Evolutionary conservation across 2,113 vertebrate species (phyloP).

Genomic region (Siniperca chuatsi): DNA sequence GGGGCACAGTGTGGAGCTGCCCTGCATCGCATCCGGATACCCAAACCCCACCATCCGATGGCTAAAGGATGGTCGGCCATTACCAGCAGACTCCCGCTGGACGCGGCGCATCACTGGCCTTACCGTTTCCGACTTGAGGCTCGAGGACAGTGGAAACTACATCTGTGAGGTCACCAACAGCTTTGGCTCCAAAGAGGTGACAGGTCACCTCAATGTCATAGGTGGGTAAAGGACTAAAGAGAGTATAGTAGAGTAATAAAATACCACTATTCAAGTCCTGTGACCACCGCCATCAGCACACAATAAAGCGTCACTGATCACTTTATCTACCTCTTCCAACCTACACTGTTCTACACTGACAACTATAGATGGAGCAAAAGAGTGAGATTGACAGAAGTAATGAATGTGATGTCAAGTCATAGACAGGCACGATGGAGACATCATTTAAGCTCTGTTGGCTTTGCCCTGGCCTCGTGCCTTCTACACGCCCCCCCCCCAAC

Average conservation of each 20-base stretch:
- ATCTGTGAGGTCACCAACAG: conserved; percentile 99
- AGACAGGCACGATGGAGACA: conserved; percentile 23
- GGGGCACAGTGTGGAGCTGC: conserved; percentile 91
- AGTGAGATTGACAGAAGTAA: conserved; percentile 30
- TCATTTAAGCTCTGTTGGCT: conserved; percentile 53
- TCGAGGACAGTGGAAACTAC: conserved; percentile 97
- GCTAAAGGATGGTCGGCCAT: conserved; percentile 95
- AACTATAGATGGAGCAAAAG: conserved; percentile 18
- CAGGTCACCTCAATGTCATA: conserved; percentile 92
- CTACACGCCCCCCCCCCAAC: neutral
- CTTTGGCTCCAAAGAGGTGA: conserved; percentile 96
- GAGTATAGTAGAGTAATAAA: neutral
- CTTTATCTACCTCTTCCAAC: neutral
- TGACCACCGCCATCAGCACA: neutral
- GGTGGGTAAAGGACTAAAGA: conserved; percentile 79
- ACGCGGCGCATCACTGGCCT: conserved; percentile 92
- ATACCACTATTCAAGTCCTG: neutral
- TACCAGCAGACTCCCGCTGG: conserved; percentile 94
- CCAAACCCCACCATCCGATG: conserved; percentile 95
- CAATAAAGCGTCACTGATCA: neutral
- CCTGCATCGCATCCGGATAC: conserved; percentile 96
- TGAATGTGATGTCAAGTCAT: conserved; percentile 30
- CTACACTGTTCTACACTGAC: conserved; percentile 10
- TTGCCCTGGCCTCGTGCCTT: conserved; percentile 22
- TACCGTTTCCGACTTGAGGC: conserved; percentile 91